Evolutionary conservation across 2,797 vertebrate genomes (phyloP), one percentile per base, ranked within the genome.

Genomic region (Hemibagrus guttatus): DNA sequence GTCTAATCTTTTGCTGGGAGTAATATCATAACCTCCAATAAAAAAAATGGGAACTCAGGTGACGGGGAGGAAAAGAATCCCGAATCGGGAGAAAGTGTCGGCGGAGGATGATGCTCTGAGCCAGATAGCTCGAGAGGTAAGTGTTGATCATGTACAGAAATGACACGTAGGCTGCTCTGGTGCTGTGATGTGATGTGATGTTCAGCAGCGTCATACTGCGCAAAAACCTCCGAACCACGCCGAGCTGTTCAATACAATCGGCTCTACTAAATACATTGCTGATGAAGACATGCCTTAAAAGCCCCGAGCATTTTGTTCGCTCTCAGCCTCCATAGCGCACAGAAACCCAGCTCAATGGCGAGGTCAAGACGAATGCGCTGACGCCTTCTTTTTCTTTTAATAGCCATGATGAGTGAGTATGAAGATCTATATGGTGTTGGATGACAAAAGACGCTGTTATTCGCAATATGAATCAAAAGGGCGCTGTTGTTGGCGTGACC

Each of bases 31-130:
- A 12, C 1, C 4, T 31, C 64, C 31, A 59, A 49, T 9, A 9
- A 39, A 46, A 74, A 17, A 46, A 52, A 84, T 84, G 69, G 58
- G 71, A 72, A 84, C 82, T 84, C 82, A 84, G 31, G 82, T 59
- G 54, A 84, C 82, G 13, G 82, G 82, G 35, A 84, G 82, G 82
- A 84, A 84, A 26, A 84, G 82, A n/a, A 84, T 84, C 52, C 82
- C 82, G 68, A 84, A 84, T n/a, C 56, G 68, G 84, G 63, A 79
- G 82, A 85, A 86, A 89, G 91, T 96, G 90, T 93, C 95, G 2
- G 97, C 96, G 3, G 97, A 98, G 92, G 97, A 97, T 90, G 97
- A 97, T 89, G 96, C 97, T 13, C 95, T 98, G 4, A 96, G 93
- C 90, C 96, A 96, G 91, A 97, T 98, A 86, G 97, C 96, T 9